These are phyloP conservation scores for Aphidius gifuensis DNA, from an alignment of 1,140 invertebrate species.

Conservation along the genomic window DNA sequence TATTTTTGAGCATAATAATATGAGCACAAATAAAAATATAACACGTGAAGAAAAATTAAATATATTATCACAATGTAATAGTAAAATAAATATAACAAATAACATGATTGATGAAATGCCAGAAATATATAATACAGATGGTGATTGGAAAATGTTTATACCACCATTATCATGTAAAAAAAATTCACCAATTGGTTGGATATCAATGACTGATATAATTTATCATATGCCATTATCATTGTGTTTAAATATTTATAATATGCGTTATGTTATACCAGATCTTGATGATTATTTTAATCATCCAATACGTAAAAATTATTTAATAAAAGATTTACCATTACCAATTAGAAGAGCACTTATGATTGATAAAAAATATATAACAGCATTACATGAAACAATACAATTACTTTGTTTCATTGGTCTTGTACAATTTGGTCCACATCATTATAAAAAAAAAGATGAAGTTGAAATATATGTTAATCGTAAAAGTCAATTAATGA, in stretches of 20 bases:
- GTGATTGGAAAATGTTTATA: conserved; percentile 74
- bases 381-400: conserved; percentile 60
- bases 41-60: too few species aligned
- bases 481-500: conserved; percentile 59
- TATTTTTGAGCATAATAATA: conserved; percentile 56
- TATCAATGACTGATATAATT: conserved; percentile 70
- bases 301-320: conserved; percentile 65
- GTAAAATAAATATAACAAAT: conserved; percentile 22
- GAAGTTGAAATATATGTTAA: conserved; percentile 72
- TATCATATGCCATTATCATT: conserved; percentile 70
- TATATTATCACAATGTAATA: too few species aligned
- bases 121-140: conserved; percentile 54
- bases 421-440: conserved; percentile 68
- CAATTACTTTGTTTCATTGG: conserved; percentile 65
- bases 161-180: conserved; percentile 64
- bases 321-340: conserved; percentile 60
- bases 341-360: conserved; percentile 58
- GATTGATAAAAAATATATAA: conserved; percentile 65
- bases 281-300: conserved; percentile 64
- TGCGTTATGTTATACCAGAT: conserved; percentile 60
- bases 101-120: conserved; percentile 51
- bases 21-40: too few species aligned
- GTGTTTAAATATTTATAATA: conserved; percentile 66
- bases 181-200: conserved; percentile 68
- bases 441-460: conserved; percentile 68